Percentiles rank a stretch among this genome's conserved stretches.
Evolutionary conservation across 2,888 invertebrate species (phyloP).

Genomic region (Lasioglossum lativentre): DNA sequence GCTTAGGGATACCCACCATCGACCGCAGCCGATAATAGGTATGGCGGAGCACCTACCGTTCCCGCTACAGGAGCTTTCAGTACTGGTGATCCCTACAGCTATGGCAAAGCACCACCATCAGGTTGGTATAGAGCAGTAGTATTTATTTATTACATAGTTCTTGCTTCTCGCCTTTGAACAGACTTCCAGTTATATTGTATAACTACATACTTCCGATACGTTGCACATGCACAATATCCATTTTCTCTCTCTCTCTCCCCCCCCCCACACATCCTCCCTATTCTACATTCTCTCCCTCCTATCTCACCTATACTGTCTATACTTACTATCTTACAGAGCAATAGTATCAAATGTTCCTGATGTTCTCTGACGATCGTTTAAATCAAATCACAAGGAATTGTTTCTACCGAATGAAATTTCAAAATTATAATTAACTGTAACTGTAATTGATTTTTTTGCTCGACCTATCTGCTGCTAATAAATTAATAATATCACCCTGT

Average conservation of each 20-base stretch:
- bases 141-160: not conserved
- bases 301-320: not conserved
- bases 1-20: conserved; percentile 81
- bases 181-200: not conserved
- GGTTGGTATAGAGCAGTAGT: conserved; percentile 68
- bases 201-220: not conserved
- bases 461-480: not conserved
- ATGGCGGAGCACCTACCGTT: conserved; percentile 80
- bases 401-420: not conserved
- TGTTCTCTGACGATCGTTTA: not conserved
- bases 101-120: conserved; percentile 82
- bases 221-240: not conserved
- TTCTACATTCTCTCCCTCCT: not conserved
- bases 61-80: conserved; percentile 80
- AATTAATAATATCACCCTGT: conserved; percentile 17
- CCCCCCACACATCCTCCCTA: not conserved
- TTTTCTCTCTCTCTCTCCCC: too few relatives aligned
- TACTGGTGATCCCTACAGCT: conserved; percentile 82
- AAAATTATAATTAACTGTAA: not conserved
- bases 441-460: conserved; percentile 3
- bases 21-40: conserved; percentile 81
- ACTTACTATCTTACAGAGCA: not conserved
- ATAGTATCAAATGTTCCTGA: not conserved
- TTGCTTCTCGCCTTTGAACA: not conserved
- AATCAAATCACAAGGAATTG: not conserved